phyloP scores from a whole-genome alignment of 2,888 invertebrate species.

The Axea sp. region DNA sequence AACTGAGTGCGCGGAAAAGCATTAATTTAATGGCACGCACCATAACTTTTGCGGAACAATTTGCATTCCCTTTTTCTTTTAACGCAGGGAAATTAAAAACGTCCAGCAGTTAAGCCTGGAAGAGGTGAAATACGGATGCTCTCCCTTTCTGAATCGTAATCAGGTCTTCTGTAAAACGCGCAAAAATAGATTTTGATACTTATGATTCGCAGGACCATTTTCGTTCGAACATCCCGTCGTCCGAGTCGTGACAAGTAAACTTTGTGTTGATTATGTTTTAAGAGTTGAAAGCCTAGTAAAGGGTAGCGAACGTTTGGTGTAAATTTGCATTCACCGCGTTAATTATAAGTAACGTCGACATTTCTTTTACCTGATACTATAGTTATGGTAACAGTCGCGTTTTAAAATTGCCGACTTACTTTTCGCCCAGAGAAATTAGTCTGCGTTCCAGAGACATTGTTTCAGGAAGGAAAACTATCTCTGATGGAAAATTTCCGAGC shows the following conservation, averaged over 20 bases:
- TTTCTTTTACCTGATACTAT: conserved; percentile 47
- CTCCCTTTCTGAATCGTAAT: conserved; percentile 76
- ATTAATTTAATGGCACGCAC: conserved; percentile 70
- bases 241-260: conserved; percentile 5
- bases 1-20: conserved; percentile 67
- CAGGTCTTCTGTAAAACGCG: conserved; percentile 61
- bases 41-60: conserved; percentile 76
- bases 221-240: conserved; percentile 18
- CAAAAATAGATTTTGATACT: conserved; percentile 56
- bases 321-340: conserved; percentile 8
- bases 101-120: conserved; percentile 77
- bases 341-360: conserved; percentile 33
- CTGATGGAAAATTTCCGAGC: conserved; percentile 60
- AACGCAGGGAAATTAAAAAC: conserved; percentile 77
- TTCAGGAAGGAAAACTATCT: conserved; percentile 52
- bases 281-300: too few species aligned
- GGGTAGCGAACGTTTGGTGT: too few species aligned
- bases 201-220: conserved; percentile 33
- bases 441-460: conserved; percentile 63
- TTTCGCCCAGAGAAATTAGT: conserved; percentile 55
- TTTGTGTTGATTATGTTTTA: conserved; percentile 15
- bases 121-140: conserved; percentile 73
- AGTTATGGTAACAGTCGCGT: conserved; percentile 51
- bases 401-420: conserved; percentile 40
- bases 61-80: conserved; percentile 72